phyloP scores from a whole-genome alignment of 2,888 invertebrate species.

The Platypus cylindrus region DNA sequence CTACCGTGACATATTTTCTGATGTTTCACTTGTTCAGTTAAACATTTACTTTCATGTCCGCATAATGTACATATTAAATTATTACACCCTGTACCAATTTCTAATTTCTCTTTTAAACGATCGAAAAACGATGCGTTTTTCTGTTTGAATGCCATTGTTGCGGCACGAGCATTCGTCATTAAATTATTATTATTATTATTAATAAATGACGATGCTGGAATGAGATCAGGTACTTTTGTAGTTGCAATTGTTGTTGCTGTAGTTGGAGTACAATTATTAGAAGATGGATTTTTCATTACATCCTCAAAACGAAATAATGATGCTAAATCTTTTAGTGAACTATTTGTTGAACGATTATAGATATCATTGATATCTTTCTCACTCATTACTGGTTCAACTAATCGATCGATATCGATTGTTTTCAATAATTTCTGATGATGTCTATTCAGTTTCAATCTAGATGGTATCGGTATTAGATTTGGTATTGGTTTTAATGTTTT shows the following conservation, averaged over 20 bases:
- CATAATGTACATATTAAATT: conserved; percentile 57
- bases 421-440: conserved; percentile 14
- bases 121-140: conserved; percentile 73
- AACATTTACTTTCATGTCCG: conserved; percentile 65
- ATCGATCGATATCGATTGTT: conserved; percentile 15
- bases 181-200: conserved; percentile 14
- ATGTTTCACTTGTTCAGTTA: conserved; percentile 70
- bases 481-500: conserved; percentile 53
- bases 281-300: conserved; percentile 22
- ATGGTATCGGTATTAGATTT: conserved; percentile 59
- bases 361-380: conserved; percentile 38
- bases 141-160: conserved; percentile 37
- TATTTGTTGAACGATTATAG: conserved; percentile 36
- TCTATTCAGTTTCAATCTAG: conserved; percentile 40
- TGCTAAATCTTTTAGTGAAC: conserved; percentile 44
- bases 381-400: conserved; percentile 30
- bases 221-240: conserved; percentile 28
- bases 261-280: conserved; percentile 11
- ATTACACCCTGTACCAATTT: conserved; percentile 50
- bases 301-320: conserved; percentile 35
- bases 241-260: conserved; percentile 9
- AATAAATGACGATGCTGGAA: conserved; percentile 21
- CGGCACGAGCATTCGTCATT: no score
- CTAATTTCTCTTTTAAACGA: conserved; percentile 61
- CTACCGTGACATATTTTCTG: conserved; percentile 59